Conservation (phyloP, 2,888 invertebrate genomes). For the Ptilodon capucinus region DNA sequence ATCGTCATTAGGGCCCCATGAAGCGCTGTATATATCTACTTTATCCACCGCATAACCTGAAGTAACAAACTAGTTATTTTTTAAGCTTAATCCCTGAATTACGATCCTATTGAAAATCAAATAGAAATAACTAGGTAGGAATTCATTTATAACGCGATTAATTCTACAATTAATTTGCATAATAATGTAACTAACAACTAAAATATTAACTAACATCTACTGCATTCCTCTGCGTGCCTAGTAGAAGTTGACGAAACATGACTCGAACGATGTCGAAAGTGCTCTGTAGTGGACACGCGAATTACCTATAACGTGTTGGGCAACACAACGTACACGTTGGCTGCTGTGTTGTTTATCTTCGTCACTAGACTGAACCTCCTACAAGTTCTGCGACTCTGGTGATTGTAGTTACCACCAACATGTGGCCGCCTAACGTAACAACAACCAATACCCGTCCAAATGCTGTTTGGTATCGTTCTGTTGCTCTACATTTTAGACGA, state of each 20-base stretch:
- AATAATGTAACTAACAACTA: too few species aligned
- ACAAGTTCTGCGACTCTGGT: slow-evolving; percentile 18
- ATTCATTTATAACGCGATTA: too few species aligned
- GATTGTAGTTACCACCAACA: slow-evolving; percentile 28
- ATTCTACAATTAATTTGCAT: too few species aligned
- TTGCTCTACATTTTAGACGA: background rate
- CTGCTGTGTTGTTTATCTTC: background rate
- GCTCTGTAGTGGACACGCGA: background rate
- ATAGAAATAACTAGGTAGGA: too few species aligned
- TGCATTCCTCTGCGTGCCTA: slow-evolving; percentile 17
- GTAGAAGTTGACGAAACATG: slow-evolving; percentile 19
- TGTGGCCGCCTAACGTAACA: slow-evolving; percentile 26
- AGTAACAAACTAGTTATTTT: slow-evolving; percentile 1
- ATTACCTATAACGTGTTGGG: background rate
- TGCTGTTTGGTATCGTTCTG: background rate
- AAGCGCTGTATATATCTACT: slow-evolving; percentile 95
- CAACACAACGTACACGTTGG: background rate
- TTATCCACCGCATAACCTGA: slow-evolving; percentile 86
- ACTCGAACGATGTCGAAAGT: slow-evolving; percentile 19
- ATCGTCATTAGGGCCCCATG: slow-evolving; percentile 97
- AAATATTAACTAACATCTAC: background rate
- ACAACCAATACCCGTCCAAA: background rate
- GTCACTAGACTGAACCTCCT: slow-evolving; percentile 3
- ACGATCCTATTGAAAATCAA: too few species aligned
- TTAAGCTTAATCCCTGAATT: too few species aligned